phyloP scores from a whole-genome alignment of 2,888 invertebrate genomes.

The Sphaerophoria rueppellii region DNA sequence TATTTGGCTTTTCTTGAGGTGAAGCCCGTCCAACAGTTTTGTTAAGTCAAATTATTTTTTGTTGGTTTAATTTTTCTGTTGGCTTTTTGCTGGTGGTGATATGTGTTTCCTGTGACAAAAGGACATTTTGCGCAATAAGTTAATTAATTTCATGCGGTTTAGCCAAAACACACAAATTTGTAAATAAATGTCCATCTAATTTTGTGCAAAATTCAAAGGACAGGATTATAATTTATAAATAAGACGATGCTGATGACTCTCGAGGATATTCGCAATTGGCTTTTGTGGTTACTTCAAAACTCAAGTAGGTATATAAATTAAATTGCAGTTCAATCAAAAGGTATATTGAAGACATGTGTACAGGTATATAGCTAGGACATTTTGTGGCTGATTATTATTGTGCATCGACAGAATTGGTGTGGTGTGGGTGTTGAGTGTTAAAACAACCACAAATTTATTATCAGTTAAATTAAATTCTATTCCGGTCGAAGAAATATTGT shows the following conservation, averaged over 20 bases:
- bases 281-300: slow-evolving; percentile 41
- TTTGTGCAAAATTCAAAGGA: slow-evolving; percentile 8
- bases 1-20: slow-evolving; percentile 22
- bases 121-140: slow-evolving; percentile 35
- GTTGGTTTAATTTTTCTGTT: not conserved
- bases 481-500: slow-evolving; percentile 29
- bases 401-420: not conserved
- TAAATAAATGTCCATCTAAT: slow-evolving; percentile 40
- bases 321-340: slow-evolving; percentile 32
- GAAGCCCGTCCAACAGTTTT: not conserved
- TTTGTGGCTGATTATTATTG: slow-evolving; percentile 13
- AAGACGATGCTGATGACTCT: not conserved
- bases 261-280: slow-evolving; percentile 16
- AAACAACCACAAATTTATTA: slow-evolving; percentile 42
- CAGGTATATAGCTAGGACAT: not conserved
- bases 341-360: slow-evolving; percentile 2
- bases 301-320: slow-evolving; percentile 20
- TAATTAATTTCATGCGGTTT: slow-evolving; percentile 66
- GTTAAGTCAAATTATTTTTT: not conserved
- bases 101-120: not conserved
- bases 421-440: slow-evolving; percentile 18
- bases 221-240: not conserved
- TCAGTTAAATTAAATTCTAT: slow-evolving; percentile 25
- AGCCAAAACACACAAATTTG: slow-evolving; percentile 42
- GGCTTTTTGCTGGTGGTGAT: not conserved